These are phyloP conservation scores for Ispidina lecontei DNA, from an alignment of 2,797 vertebrate species.

Conservation along the genomic window DNA sequence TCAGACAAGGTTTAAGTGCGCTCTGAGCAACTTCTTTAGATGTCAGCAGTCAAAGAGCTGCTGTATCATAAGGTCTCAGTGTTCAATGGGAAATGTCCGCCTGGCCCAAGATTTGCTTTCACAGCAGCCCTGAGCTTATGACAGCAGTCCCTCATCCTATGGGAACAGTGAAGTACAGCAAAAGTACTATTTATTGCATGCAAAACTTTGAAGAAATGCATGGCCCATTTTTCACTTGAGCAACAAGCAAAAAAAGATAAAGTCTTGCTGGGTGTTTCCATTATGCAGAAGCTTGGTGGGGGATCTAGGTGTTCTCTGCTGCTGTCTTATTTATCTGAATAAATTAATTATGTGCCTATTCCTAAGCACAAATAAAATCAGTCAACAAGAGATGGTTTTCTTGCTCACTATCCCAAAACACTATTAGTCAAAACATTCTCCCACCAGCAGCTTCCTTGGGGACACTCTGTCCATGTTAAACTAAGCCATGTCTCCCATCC, in stretches of 20 bases:
- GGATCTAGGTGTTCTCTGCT: background rate
- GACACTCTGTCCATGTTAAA: background rate
- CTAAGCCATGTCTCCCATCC: background rate
- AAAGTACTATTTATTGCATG: background rate
- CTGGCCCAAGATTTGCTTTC: background rate
- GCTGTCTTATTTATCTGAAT: background rate
- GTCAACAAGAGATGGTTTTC: background rate
- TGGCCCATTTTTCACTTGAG: background rate
- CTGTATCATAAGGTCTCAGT: background rate
- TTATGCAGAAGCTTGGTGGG: background rate
- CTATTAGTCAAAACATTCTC: background rate
- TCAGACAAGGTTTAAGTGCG: background rate
- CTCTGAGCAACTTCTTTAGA: background rate
- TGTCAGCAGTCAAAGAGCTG: background rate
- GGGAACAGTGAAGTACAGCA: background rate
- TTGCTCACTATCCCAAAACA: background rate
- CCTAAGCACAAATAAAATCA: background rate
- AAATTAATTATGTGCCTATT: background rate
- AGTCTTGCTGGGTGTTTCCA: background rate
- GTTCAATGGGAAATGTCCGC: conserved; percentile 43
- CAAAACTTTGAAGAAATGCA: background rate
- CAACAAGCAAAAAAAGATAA: background rate
- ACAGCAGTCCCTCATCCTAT: background rate
- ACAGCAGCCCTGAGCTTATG: background rate
- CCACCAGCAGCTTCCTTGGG: background rate